These are phyloP conservation scores for Nephrotoma appendiculata DNA, from an alignment of 2,888 invertebrate genomes.

Conservation along the genomic window DNA sequence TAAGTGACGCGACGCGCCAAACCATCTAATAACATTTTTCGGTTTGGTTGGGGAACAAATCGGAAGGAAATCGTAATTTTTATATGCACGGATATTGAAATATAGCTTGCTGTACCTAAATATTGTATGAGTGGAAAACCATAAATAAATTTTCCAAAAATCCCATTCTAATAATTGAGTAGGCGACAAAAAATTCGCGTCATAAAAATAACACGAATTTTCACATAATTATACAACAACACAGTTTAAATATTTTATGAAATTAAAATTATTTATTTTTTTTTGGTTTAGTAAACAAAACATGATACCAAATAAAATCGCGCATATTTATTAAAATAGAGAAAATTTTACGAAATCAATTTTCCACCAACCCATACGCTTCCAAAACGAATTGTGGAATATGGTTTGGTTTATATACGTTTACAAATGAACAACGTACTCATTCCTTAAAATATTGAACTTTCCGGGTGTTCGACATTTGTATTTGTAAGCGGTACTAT, in stretches of 20 bases:
- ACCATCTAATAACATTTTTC: not conserved
- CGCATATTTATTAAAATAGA: not conserved
- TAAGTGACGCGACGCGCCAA: not conserved
- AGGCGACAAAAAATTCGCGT: not conserved
- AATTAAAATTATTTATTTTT: not conserved
- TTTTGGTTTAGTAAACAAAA: not conserved
- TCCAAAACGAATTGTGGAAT: too few species aligned
- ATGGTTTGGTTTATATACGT: too few species aligned
- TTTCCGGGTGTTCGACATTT: not conserved
- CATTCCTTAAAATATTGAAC: not conserved
- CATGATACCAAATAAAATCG: not conserved
- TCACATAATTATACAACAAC: not conserved
- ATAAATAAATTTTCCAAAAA: not conserved
- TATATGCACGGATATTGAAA: not conserved
- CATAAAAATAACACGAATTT: not conserved
- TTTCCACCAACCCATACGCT: too few species aligned
- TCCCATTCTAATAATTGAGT: not conserved
- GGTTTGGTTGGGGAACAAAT: not conserved
- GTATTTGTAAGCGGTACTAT: too few species aligned
- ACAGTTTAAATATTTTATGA: not conserved
- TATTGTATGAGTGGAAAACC: not conserved
- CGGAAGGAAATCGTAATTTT: not conserved
- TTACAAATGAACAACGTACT: not conserved
- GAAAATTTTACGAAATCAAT: too few species aligned
- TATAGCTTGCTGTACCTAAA: not conserved